Base-by-base conservation (phyloP, 2,113 vertebrate species). In the Solea solea region DNA sequence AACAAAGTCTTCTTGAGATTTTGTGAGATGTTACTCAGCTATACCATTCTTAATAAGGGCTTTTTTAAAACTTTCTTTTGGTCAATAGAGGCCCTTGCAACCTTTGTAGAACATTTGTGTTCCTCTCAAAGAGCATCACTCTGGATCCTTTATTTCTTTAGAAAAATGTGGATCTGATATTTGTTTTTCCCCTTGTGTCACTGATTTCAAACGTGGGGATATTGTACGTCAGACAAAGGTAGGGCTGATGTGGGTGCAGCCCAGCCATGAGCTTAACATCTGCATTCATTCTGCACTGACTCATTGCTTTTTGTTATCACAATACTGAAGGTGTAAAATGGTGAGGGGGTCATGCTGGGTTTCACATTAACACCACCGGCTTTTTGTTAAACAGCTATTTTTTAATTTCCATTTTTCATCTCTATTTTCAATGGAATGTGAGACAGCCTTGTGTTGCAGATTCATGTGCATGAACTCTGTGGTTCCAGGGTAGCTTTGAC, bases 151-250 rank as follows among this genome's bases (percentile, higher is more conserved):
- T 6, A 8, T 53, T 27, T 52, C 10, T 54, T 62, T 69, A 16
- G 44, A 73, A 71, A 81, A 69, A 60, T 70, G 46, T 70, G 66
- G 28, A 74, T 76, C 15, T 9, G 15, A 27, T 75, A 7, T 76
- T 81, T 71, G 58, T 81, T 79, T 71, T 34, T 34, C 57, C 57
- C 54, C 9, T 0, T 9, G 16, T 42, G 52, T 50, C 44, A 44
- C 41, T 21, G 54, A 7, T 52, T 76, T 68, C 48, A 41, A 69
- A 14, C 25, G 58, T 62, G 50, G 39, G 9, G 16, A 41, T 49
- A 54, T 46, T 60, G 56, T 56, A 48, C 53, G 27, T 16, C 34
- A 3, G 3, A 63, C 54, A 74, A 81, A 74, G 76, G 72, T 9
- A 28, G 40, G 64, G 40, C 54, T 55, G 46, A 9, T 16, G 15